A percentile compares a stretch with the other conserved stretches of the same genome.
Evolutionary conservation across 1,140 invertebrate species (phyloP).

Genomic region (Apis dorsata): DNA sequence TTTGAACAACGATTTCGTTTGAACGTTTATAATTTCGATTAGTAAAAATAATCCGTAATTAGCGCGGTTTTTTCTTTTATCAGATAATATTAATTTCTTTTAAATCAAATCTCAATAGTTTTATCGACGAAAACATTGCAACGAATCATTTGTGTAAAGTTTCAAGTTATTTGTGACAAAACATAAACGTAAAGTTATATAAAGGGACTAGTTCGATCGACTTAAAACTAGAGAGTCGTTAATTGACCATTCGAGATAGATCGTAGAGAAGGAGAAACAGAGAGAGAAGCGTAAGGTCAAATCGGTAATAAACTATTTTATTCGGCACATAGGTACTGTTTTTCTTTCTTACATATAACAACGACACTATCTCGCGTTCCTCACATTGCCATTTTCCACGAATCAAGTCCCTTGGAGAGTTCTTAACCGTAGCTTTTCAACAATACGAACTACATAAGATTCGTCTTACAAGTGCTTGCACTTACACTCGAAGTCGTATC

Average conservation of each 20-base stretch:
- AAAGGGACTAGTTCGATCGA: neutral
- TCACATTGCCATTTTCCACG: slow-evolving; percentile 9
- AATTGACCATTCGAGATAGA: neutral
- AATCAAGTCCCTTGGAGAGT: slow-evolving; percentile 14
- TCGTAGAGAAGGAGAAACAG: neutral
- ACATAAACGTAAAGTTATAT: neutral
- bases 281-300: neutral
- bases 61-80: neutral
- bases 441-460: slow-evolving; percentile 18
- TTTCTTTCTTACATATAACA: slow-evolving; percentile 7
- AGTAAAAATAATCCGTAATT: neutral
- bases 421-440: neutral
- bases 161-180: too few species aligned
- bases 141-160: neutral
- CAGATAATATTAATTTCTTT: neutral
- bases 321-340: neutral
- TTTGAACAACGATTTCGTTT: neutral
- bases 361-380: neutral
- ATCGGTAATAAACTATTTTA: neutral
- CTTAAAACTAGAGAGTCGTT: neutral
- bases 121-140: neutral
- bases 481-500: slow-evolving; percentile 18
- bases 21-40: neutral
- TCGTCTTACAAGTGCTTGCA: slow-evolving; percentile 30
- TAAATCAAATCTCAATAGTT: fast-evolving